These are phyloP conservation scores for Ramphastos sulfuratus DNA, from an alignment of 2,113 vertebrate genomes.

Conservation along the genomic window DNA sequence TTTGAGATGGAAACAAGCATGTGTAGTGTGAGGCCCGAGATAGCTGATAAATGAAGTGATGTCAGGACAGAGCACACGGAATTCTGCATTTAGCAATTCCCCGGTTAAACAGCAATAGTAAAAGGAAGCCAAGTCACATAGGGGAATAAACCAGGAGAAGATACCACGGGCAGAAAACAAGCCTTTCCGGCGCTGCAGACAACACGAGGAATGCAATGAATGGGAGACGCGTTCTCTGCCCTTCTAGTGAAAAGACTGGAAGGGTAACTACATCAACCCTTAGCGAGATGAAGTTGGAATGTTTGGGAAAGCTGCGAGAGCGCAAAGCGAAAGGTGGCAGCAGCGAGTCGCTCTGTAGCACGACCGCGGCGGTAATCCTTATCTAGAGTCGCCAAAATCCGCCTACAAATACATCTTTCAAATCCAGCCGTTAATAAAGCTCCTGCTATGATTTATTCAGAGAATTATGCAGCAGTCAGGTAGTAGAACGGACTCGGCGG, in stretches of 20 bases:
- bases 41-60: not conserved
- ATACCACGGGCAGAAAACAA: not conserved
- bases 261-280: too few relatives aligned
- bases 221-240: not conserved
- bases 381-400: not conserved
- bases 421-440: not conserved
- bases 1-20: not conserved
- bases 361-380: not conserved
- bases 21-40: not conserved
- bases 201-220: not conserved
- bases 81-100: not conserved
- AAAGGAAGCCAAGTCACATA: not conserved
- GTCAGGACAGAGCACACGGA: not conserved
- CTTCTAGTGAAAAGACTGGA: rapidly evolving
- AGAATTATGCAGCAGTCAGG: not conserved
- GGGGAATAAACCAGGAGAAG: not conserved
- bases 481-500: not conserved
- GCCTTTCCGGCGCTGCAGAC: not conserved
- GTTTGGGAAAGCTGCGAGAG: not conserved
- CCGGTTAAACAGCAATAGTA: not conserved
- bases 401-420: not conserved
- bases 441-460: not conserved
- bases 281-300: too few relatives aligned
- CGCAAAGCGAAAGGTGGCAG: conserved; percentile 77
- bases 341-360: conserved; percentile 64